Percentiles rank a stretch among this genome's conserved stretches.
phyloP scores from a whole-genome alignment of 2,113 vertebrate genomes.

The Brienomyrus longianalis region DNA sequence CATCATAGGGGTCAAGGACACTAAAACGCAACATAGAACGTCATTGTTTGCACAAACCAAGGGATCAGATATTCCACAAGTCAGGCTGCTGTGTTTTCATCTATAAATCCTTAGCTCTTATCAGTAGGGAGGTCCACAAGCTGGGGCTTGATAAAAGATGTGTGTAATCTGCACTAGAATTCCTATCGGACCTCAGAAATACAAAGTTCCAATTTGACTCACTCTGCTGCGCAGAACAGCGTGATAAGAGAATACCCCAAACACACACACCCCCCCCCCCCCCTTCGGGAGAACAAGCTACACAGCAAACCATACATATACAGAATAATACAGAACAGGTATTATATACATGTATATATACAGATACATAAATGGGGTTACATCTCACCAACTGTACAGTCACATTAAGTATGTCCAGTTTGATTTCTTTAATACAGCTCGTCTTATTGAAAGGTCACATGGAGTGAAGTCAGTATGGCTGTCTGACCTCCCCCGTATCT shows the following conservation, averaged over 20 bases:
- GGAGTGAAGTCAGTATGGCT: neutral
- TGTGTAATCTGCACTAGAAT: constrained; percentile 4
- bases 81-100: neutral
- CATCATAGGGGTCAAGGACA: neutral
- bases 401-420: neutral
- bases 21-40: neutral
- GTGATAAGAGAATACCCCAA: neutral
- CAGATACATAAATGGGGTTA: neutral
- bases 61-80: constrained; percentile 3
- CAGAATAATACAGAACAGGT: neutral
- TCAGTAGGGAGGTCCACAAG: neutral
- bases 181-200: neutral
- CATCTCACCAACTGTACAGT: neutral
- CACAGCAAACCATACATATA: neutral
- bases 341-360: neutral
- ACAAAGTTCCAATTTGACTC: neutral
- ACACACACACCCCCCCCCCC: neutral
- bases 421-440: neutral
- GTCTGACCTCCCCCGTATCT: neutral
- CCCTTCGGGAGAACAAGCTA: neutral
- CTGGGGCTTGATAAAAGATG: neutral
- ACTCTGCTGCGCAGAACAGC: neutral
- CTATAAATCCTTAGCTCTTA: constrained; percentile 20
- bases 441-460: neutral
- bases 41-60: neutral